Evolutionary conservation across 2,113 vertebrate species (phyloP).

Genomic region (Telmatochromis sp.): DNA sequence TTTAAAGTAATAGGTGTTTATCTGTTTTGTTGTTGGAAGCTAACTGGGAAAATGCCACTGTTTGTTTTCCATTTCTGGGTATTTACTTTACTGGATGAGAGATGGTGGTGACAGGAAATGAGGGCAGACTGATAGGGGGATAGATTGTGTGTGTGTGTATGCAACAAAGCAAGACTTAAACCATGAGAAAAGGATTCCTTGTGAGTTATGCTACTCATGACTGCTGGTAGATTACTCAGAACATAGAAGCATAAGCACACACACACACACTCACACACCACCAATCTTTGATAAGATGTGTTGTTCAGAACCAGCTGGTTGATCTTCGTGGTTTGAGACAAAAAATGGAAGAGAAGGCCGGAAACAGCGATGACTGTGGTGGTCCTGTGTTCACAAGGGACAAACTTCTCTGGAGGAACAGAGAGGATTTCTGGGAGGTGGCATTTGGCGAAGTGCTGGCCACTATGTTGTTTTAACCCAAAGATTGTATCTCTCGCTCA

Average conservation of each 20-base stretch:
- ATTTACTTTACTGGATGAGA: neutral
- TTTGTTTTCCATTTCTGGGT: neutral
- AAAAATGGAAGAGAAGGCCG: neutral
- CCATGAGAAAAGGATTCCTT: neutral
- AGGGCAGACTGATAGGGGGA: neutral
- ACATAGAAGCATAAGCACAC: neutral
- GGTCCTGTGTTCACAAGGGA: neutral
- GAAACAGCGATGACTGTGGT: neutral
- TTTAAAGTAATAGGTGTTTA: neutral
- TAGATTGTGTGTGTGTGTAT: neutral
- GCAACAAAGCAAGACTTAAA: neutral
- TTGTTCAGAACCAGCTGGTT: neutral
- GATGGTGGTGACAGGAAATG: neutral
- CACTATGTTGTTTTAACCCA: slow-evolving; percentile 10
- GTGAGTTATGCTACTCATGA: neutral
- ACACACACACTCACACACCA: neutral
- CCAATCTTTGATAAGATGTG: neutral
- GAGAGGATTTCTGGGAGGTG: slow-evolving; percentile 18
- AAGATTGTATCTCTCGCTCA: slow-evolving; percentile 18
- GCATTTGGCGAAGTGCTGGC: slow-evolving; percentile 8
- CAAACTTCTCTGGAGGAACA: neutral
- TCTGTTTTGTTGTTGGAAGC: neutral
- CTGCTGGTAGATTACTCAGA: neutral
- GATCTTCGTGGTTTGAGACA: neutral
- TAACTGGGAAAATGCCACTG: neutral